phyloP scores from a whole-genome alignment of 2,797 vertebrate genomes.

The Ceyx erithaca region DNA sequence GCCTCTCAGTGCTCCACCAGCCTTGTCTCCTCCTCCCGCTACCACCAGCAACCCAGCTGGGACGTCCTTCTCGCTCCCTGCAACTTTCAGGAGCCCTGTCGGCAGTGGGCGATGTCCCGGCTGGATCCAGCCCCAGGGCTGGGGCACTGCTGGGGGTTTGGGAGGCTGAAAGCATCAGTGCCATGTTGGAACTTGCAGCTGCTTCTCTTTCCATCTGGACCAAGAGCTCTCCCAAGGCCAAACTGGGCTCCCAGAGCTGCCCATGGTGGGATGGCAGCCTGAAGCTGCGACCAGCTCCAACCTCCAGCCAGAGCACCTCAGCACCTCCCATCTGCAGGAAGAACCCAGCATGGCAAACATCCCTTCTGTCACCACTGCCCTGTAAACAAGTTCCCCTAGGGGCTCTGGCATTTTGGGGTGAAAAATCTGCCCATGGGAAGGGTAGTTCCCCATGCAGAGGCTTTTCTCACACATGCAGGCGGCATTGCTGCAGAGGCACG shows the following conservation, averaged over 20 bases:
- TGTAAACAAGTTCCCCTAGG: not conserved
- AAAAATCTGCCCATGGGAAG: not conserved
- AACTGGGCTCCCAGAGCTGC: not conserved
- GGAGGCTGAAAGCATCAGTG: constrained; percentile 65
- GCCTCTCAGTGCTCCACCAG: not conserved
- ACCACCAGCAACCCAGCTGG: not conserved
- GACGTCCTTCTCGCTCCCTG: not conserved
- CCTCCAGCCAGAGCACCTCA: not conserved
- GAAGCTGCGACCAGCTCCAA: not conserved
- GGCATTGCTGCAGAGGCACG: not conserved
- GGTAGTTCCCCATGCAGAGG: not conserved
- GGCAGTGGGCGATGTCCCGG: rapidly evolving
- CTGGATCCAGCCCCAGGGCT: not conserved
- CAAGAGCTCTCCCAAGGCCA: not conserved
- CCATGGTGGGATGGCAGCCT: not conserved
- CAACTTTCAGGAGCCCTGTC: not conserved
- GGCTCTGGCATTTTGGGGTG: not conserved
- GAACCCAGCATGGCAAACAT: not conserved
- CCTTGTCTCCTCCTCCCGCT: not conserved
- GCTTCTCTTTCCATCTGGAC: not conserved
- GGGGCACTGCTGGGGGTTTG: constrained; percentile 25
- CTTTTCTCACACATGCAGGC: rapidly evolving
- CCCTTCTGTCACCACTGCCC: not conserved
- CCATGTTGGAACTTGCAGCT: constrained; percentile 67
- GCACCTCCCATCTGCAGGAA: not conserved